Evolutionary conservation across 64 coral and sea anemone species (phyloP).

Genomic region (Porites lutea): DNA sequence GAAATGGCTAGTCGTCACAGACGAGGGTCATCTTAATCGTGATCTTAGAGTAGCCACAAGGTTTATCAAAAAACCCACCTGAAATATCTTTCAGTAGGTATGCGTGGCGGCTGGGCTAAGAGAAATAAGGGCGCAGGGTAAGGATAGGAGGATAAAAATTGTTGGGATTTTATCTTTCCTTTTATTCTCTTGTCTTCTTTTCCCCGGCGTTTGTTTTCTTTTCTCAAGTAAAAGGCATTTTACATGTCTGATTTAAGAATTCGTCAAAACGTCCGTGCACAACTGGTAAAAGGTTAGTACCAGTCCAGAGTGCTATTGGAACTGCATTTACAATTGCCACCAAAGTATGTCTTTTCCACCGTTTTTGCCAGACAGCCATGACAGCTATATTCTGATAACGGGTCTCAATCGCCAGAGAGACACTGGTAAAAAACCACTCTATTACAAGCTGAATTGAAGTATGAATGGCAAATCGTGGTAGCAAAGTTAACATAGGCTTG

Average conservation of each 20-base stretch:
- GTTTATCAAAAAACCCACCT: too few species aligned
- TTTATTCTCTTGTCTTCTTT: too few species aligned
- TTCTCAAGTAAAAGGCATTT: background rate
- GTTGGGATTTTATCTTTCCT: too few species aligned
- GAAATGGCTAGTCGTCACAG: too few species aligned
- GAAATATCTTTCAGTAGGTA: too few species aligned
- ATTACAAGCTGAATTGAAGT: slow-evolving; percentile 10
- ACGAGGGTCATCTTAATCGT: too few species aligned
- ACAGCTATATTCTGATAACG: background rate
- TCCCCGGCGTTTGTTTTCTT: too few species aligned
- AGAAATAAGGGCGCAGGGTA: too few species aligned
- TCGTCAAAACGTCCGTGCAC: background rate
- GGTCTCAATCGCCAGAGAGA: background rate
- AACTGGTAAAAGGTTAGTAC: background rate
- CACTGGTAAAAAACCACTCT: slow-evolving; percentile 6
- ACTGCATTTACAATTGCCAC: background rate
- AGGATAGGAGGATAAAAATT: too few species aligned
- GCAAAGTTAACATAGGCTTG: background rate
- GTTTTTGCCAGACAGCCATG: slow-evolving; percentile 6
- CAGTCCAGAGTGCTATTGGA: background rate
- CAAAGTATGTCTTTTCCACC: slow-evolving; percentile 13
- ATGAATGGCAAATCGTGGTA: background rate
- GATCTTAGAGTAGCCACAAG: too few species aligned
- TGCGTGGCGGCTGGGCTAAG: too few species aligned
- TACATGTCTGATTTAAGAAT: background rate